Base-by-base conservation (phyloP, 2,888 invertebrate genomes). In the Leptothorax acervorum region DNA sequence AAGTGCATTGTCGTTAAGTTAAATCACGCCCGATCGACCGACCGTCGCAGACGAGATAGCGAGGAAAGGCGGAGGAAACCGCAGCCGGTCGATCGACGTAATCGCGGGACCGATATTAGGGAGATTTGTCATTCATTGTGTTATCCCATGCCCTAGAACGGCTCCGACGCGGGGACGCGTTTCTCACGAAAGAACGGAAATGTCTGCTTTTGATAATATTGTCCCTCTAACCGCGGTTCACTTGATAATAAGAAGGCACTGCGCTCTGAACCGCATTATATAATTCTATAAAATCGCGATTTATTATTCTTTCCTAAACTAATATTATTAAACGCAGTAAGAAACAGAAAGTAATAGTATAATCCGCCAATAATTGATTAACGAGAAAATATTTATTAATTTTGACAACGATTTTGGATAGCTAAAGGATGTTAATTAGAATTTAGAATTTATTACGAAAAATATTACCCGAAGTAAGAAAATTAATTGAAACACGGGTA, bases 1-100 rank as follows among this genome's bases (percentile, higher is more conserved):
- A 86, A 86, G 86, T 86, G 78, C 86, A 86, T 84, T 78, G 84
- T 84, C 84, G 84, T 84, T 76, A 75, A 66, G 84, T 84, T 84
- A 86, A 86, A 84, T 86, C 86, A 86, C 86, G 84, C 81, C 81
- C 75, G 84, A 86, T 86, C 83, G 81, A 62, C 28, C 66, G 84
- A 65, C 55, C 55, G 70, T 62, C 76, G 71, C 48, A 6, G 78
- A 51, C 28, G 70, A 71, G 82, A 66, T 66, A 57, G 70, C 28
- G 83, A 62, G 51, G 31, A 62, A 45, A 73, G 66, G 65, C 68
- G 62, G 74, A 53, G 65, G 60, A 83, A 70, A 70, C 55, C 39
- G 51, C 75, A 75, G 74, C 48, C 39, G 55, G 39, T 31, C 73
- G 65, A 74, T 53, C 76, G 70, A 83, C 71, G 78, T 83, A 83